Conservation (phyloP, 2,797 vertebrate species). For the Mus minutoides region DNA sequence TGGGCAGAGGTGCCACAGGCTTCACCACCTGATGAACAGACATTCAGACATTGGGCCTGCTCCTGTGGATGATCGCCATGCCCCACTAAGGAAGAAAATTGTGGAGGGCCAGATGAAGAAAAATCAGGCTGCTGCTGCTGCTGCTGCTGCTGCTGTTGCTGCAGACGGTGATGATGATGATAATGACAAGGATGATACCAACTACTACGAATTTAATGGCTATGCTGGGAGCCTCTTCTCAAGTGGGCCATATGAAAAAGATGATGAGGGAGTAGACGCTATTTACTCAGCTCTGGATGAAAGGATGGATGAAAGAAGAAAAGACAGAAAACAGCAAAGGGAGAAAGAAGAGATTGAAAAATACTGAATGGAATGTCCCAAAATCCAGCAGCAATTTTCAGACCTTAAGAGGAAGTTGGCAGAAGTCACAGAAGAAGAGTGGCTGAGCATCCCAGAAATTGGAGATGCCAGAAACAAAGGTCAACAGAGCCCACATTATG, state of each 20-base stretch:
- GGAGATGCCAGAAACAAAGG: conserved; percentile 98
- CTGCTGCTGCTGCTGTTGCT: no score
- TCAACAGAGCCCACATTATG: conserved; percentile 97
- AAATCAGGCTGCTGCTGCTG: no score
- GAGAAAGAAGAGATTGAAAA: conserved; percentile 99
- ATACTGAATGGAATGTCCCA: conserved; percentile 98
- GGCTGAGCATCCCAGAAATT: conserved; percentile 98
- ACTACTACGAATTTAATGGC: conserved; percentile 95
- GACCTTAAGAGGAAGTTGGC: conserved; percentile 98
- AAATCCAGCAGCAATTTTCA: conserved; percentile 99
- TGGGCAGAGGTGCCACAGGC: no score
- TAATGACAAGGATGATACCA: no score
- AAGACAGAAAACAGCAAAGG: conserved; percentile 97
- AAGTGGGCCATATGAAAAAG: conserved; percentile 98
- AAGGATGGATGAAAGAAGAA: conserved; percentile 98
- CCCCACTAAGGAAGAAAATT: no score
- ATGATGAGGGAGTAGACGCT: conserved; percentile 98
- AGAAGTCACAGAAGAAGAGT: conserved; percentile 98
- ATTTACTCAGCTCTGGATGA: conserved; percentile 98
- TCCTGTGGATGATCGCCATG: no score
- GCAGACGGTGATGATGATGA: no score
- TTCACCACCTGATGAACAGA: no score
- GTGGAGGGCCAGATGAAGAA: no score
- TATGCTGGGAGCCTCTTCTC: conserved; percentile 99
- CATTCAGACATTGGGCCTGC: no score